Percentiles rank a stretch among this genome's conserved stretches.
Conservation (phyloP, 2,797 vertebrate genomes). For the Catharus ustulatus region DNA sequence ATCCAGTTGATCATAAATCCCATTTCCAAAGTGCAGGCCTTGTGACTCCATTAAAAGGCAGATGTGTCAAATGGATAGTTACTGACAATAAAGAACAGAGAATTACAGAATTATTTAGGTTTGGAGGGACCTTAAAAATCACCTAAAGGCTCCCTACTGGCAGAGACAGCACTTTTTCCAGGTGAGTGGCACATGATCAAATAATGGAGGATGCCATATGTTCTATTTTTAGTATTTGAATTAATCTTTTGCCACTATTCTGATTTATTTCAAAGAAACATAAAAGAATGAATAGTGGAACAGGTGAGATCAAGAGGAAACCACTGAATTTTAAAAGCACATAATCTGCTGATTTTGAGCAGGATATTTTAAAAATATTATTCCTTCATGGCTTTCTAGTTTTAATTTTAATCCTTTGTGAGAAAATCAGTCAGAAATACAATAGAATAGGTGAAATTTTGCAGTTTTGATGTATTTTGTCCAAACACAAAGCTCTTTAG, state of each 20-base stretch:
- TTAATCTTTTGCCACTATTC: background rate
- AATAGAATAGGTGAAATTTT: background rate
- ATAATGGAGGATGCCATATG: background rate
- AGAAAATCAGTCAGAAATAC: background rate
- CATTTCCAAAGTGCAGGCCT: background rate
- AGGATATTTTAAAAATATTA: background rate
- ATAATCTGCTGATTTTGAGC: background rate
- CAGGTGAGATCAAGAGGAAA: background rate
- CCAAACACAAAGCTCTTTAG: rapidly evolving
- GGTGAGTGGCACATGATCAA: background rate
- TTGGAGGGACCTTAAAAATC: background rate
- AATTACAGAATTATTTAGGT: background rate
- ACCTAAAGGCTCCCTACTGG: background rate
- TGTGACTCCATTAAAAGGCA: background rate
- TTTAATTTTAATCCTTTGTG: background rate
- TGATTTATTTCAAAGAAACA: background rate
- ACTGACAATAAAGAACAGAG: background rate
- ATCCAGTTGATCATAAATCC: background rate
- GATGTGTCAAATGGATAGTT: background rate
- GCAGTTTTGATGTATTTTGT: background rate
- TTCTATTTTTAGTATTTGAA: background rate
- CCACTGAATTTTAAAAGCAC: rapidly evolving
- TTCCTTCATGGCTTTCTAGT: background rate
- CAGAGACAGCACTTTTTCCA: background rate
- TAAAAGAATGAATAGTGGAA: background rate